These are phyloP conservation scores for Sula dactylatra DNA, from an alignment of 2,113 vertebrate species.

Conservation along the genomic window DNA sequence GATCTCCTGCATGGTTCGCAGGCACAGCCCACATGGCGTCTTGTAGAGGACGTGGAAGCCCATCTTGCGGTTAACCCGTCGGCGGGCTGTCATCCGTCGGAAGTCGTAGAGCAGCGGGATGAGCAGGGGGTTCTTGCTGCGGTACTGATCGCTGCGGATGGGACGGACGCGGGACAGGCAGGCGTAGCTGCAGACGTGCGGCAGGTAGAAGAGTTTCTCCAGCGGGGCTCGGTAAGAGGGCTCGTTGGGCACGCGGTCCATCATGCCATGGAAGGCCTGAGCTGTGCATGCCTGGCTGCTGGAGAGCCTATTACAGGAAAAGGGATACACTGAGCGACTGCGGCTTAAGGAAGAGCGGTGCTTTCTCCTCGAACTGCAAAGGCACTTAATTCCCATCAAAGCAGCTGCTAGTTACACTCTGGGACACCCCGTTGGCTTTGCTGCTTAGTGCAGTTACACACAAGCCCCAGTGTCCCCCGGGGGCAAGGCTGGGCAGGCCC, in stretches of 20 bases:
- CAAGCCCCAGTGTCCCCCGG: neutral
- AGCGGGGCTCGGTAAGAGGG: conserved; percentile 87
- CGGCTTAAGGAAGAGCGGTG: rapidly evolving
- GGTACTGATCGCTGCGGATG: conserved; percentile 73
- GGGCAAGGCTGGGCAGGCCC: too few relatives aligned
- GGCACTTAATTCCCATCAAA: neutral
- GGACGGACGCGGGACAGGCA: conserved; percentile 87
- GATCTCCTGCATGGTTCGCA: conserved; percentile 94
- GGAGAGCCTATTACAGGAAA: neutral
- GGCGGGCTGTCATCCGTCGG: conserved; percentile 91
- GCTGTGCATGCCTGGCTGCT: rapidly evolving
- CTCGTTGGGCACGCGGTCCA: conserved; percentile 83
- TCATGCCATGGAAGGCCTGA: conserved; percentile 57
- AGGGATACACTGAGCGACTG: rapidly evolving
- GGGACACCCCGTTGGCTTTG: neutral
- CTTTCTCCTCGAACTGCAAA: neutral
- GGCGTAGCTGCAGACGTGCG: conserved; percentile 82
- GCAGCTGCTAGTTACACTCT: neutral
- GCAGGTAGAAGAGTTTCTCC: conserved; percentile 92
- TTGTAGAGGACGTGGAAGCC: conserved; percentile 98
- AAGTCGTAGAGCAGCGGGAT: conserved; percentile 93
- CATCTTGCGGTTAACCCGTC: conserved; percentile 95
- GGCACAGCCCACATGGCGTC: conserved; percentile 90
- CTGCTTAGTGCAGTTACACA: neutral
- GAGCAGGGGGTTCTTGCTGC: conserved; percentile 91